Evolutionary conservation across 2,113 vertebrate species (phyloP).

Genomic region (Geothlypis trichas): DNA sequence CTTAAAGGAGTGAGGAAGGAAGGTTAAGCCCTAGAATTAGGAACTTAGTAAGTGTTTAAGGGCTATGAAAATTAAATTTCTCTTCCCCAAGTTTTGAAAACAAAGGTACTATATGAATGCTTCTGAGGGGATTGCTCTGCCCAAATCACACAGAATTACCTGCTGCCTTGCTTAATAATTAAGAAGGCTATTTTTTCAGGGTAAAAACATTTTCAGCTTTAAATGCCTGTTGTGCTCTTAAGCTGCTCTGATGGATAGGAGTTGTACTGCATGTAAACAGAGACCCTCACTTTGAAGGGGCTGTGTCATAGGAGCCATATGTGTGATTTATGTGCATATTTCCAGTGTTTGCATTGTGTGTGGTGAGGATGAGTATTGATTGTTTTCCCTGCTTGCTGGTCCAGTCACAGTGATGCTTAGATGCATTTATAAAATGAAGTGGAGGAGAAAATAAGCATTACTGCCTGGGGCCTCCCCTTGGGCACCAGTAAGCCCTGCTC

Average conservation of each 20-base stretch:
- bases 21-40: neutral
- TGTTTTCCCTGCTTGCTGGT: neutral
- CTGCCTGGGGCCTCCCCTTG: neutral
- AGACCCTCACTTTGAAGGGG: neutral
- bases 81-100: neutral
- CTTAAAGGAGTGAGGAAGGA: neutral
- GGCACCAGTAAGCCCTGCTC: neutral
- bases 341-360: neutral
- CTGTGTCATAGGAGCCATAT: neutral
- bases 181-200: neutral
- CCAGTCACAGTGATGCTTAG: neutral
- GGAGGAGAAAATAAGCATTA: neutral
- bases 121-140: neutral
- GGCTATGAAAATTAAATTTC: neutral
- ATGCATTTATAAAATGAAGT: neutral
- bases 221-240: neutral
- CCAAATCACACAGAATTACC: neutral
- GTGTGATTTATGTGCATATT: neutral
- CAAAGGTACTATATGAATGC: neutral
- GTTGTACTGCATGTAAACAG: neutral
- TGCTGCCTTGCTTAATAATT: neutral
- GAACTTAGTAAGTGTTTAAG: neutral
- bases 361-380: neutral
- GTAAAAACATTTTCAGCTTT: neutral
- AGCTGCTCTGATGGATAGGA: neutral